Evolutionary conservation across 92 coral and sea anemone genomes (phyloP).

Genomic region (Metridium senile): DNA sequence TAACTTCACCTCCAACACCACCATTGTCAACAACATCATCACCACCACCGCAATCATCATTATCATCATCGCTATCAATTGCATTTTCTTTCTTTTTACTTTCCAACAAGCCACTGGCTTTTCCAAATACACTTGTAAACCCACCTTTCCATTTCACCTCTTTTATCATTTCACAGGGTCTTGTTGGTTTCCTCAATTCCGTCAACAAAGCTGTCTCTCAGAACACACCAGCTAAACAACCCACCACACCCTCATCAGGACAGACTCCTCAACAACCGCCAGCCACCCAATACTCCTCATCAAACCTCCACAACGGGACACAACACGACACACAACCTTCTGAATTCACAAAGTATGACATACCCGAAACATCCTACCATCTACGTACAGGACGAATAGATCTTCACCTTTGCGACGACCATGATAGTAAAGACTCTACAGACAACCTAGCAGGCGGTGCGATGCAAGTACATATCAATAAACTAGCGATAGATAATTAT

Average conservation of each 20-base stretch:
- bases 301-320: slow-evolving; percentile 46
- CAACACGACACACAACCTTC: slow-evolving; percentile 50
- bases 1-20: background rate
- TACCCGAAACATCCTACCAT: slow-evolving; percentile 87
- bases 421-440: slow-evolving; percentile 49
- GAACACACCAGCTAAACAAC: slow-evolving; percentile 51
- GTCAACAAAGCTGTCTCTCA: slow-evolving; percentile 67
- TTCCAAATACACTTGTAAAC: too few relatives aligned
- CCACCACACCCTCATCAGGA: slow-evolving; percentile 45
- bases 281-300: slow-evolving; percentile 40
- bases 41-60: too few relatives aligned
- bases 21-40: too few relatives aligned
- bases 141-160: too few relatives aligned
- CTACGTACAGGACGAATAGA: slow-evolving; percentile 88
- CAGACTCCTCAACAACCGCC: slow-evolving; percentile 55
- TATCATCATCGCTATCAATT: too few relatives aligned
- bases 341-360: slow-evolving; percentile 76
- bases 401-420: slow-evolving; percentile 91
- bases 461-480: slow-evolving; percentile 91
- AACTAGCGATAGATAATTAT: slow-evolving; percentile 82
- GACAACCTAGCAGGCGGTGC: slow-evolving; percentile 78
- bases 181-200: slow-evolving; percentile 75
- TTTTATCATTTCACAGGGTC: background rate
- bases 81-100: too few relatives aligned
- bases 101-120: too few relatives aligned